These are phyloP conservation scores for Nomada flava DNA, from an alignment of 2,888 invertebrate species.

Conservation along the genomic window DNA sequence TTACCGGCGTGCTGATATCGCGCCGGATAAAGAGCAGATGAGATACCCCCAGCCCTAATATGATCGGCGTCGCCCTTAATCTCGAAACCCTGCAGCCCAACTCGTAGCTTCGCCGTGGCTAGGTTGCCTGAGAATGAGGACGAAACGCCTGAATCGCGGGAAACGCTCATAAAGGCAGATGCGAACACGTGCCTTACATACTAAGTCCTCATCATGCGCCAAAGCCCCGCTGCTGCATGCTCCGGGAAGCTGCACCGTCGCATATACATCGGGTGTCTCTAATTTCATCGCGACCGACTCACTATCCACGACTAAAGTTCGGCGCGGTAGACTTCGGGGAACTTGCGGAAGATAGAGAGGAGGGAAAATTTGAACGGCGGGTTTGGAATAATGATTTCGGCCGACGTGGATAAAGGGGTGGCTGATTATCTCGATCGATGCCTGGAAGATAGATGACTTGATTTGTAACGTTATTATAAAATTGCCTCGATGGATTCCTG, in stretches of 20 bases:
- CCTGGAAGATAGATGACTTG: not conserved
- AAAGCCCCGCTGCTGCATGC: constrained; percentile 64
- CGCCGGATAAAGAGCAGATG: constrained; percentile 67
- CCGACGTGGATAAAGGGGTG: not conserved
- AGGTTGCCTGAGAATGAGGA: constrained; percentile 78
- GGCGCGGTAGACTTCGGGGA: constrained; percentile 1
- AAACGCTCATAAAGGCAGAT: constrained; percentile 83
- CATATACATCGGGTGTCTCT: constrained; percentile 60
- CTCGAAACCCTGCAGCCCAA: constrained; percentile 69
- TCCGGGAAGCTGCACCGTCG: constrained; percentile 35
- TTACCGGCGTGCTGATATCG: constrained; percentile 49
- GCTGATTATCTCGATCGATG: not conserved
- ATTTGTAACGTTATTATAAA: not conserved
- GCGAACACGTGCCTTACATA: constrained; percentile 83
- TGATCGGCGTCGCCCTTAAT: constrained; percentile 79
- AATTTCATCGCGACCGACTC: constrained; percentile 41
- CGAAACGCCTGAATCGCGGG: constrained; percentile 80
- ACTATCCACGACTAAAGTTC: constrained; percentile 7
- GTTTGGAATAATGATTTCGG: not conserved
- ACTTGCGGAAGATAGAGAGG: not conserved
- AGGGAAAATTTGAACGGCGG: not conserved
- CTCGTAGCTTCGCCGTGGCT: constrained; percentile 53
- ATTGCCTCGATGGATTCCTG: not conserved
- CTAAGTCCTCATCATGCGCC: constrained; percentile 73
- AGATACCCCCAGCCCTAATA: constrained; percentile 78